These are phyloP conservation scores for Syngnathus rostellatus DNA, from an alignment of 2,797 vertebrate genomes.

Conservation along the genomic window DNA sequence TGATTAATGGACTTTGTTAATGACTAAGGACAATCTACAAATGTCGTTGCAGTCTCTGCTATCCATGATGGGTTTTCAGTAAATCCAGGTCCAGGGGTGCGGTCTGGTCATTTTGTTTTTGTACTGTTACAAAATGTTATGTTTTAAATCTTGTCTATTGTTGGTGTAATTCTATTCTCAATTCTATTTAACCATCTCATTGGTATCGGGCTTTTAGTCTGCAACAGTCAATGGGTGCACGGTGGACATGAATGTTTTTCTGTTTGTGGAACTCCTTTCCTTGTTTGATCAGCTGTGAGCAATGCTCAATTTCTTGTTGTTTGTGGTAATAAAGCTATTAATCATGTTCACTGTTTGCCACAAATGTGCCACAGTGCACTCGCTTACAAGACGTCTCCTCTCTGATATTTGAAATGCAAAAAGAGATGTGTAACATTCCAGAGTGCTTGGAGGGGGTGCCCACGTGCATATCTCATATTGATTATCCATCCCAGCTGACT, in stretches of 20 bases:
- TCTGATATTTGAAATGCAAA: constrained; percentile 22
- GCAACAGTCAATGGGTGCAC: not conserved
- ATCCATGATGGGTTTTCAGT: not conserved
- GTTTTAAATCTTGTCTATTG: too few species aligned
- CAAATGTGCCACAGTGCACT: constrained; percentile 30
- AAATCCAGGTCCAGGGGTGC: too few species aligned
- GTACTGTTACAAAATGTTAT: too few species aligned
- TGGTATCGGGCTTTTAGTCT: not conserved
- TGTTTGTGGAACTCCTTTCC: constrained; percentile 6
- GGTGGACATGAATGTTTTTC: not conserved
- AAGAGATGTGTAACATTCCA: constrained; percentile 11
- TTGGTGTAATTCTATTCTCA: too few species aligned
- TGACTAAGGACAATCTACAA: not conserved
- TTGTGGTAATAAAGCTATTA: constrained; percentile 52
- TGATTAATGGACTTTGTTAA: not conserved
- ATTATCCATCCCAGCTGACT: too few species aligned
- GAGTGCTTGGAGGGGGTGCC: not conserved
- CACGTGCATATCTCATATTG: not conserved
- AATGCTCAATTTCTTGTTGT: constrained; percentile 25
- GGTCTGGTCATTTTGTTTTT: too few species aligned
- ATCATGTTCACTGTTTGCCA: constrained; percentile 38
- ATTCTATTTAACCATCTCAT: too few species aligned
- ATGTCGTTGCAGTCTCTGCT: not conserved
- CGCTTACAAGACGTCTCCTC: constrained; percentile 34
- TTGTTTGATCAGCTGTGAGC: constrained; percentile 23